Evolutionary conservation across 2,113 vertebrate genomes (phyloP).

Genomic region (Rhombomys opimus): DNA sequence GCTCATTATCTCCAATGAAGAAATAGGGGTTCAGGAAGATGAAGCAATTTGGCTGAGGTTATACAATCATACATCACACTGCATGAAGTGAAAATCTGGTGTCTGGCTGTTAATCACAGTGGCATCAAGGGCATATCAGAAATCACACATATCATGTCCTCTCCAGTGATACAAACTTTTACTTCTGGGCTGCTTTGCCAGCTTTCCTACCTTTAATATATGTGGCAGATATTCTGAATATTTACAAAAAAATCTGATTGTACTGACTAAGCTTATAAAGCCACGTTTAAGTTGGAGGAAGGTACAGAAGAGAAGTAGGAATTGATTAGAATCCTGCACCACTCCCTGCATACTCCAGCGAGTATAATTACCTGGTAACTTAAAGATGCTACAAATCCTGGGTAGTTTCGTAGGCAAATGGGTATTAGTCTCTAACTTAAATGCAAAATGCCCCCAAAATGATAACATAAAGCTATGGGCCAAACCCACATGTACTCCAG

Average conservation of each 20-base stretch:
- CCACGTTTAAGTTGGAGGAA: neutral
- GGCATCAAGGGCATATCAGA: accelerated
- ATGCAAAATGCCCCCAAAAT: neutral
- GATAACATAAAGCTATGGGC: neutral
- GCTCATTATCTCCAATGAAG: neutral
- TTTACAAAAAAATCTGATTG: neutral
- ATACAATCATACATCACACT: neutral
- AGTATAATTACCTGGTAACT: neutral
- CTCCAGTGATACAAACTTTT: neutral
- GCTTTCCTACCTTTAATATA: neutral
- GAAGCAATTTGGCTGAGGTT: neutral
- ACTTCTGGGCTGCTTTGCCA: neutral
- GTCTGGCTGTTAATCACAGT: neutral
- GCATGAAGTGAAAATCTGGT: neutral
- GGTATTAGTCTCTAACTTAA: neutral
- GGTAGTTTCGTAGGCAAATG: neutral
- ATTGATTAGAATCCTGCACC: neutral
- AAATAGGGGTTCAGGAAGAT: neutral
- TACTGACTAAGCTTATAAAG: neutral
- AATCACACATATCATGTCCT: neutral
- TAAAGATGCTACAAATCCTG: neutral
- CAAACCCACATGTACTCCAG: neutral
- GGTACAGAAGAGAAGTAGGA: neutral
- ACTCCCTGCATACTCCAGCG: neutral
- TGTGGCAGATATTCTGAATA: neutral